Evolutionary conservation across 2,797 vertebrate genomes (phyloP).

Genomic region (Typhlichthys subterraneus): DNA sequence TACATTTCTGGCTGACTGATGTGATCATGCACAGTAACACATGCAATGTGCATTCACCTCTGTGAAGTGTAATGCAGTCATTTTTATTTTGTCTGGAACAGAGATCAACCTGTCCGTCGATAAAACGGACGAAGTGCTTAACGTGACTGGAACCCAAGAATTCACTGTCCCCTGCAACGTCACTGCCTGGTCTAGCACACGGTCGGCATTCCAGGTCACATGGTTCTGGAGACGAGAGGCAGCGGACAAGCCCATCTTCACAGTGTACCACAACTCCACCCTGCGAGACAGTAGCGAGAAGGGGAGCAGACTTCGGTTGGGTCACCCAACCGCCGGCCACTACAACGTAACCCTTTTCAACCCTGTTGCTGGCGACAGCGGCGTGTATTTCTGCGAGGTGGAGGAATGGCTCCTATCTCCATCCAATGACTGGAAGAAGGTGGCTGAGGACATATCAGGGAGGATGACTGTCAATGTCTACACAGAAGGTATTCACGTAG

Average conservation of each 20-base stretch:
- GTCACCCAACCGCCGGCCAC: conserved; percentile 33
- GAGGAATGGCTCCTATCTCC: conserved; percentile 81
- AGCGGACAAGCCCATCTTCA: conserved; percentile 47
- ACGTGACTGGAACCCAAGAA: conserved; percentile 30
- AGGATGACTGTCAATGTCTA: conserved; percentile 63
- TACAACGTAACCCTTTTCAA: conserved; percentile 57
- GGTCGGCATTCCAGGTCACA: conserved; percentile 61
- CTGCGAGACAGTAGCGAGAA: conserved; percentile 25
- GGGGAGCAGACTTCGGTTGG: conserved; percentile 41
- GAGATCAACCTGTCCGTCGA: conserved; percentile 39
- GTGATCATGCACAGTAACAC: no score
- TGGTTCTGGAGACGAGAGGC: conserved; percentile 53
- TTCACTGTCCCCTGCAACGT: conserved; percentile 58
- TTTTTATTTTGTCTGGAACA: conserved; percentile 18
- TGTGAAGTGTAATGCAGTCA: background rate
- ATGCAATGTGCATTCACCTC: background rate
- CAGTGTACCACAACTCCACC: conserved; percentile 49
- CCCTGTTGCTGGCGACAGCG: conserved; percentile 47
- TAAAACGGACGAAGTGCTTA: conserved; percentile 21
- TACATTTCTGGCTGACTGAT: no score
- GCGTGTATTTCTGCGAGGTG: conserved; percentile 81
- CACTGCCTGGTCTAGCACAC: conserved; percentile 32
- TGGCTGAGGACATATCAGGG: conserved; percentile 70
- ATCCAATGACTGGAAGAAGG: conserved; percentile 65
- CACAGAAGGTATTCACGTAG: conserved; percentile 66